Base-by-base conservation (phyloP, 2,888 invertebrate genomes). In the Hypena proboscidalis region DNA sequence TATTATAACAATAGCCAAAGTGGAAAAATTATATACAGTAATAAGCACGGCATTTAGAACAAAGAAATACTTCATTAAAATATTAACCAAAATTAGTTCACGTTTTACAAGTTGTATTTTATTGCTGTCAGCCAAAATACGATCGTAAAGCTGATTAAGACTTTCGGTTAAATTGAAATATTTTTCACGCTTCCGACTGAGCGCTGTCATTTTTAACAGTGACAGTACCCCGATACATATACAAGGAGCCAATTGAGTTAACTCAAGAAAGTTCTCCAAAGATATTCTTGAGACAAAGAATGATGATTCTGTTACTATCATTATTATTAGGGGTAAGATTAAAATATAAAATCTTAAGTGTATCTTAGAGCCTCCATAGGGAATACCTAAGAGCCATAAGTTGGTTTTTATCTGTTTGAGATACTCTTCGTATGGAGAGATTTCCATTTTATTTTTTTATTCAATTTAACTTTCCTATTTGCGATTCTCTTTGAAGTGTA, bases 11-110 rank as follows among this genome's bases (percentile, higher is more conserved):
- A 85, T 43, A 14, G 81, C 17, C 1, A 76, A 60, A 0, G 82
- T 61, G 0, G 77, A 76, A 58, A 88, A 88, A 49, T 81, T 85
- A 43, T 88, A 89, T 3, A 88, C 77, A 5, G 70, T 67, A 34
- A 88, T 82, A 2, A 89, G 66, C 8, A 79, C 44, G 0, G 54
- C 48, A 48, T 88, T 88, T 1, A 89, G 46, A 41, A 81, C 51
- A 13, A 85, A 78, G 43, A 81, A 86, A 46, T 79, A 83, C 43
- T 80, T 84, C 0, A 75, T 72, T 1, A 89, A 66, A 5, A 45
- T 50, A 21, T 77, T 75, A 1, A 87, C 50, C 7, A 77, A 55
- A 5, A 62, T 21, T 1, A 85, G 59, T 32, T 83, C 70, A 8
- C 60, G 47, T 29, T 48, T 70, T 1, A 86, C 64, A 1, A 80